A percentile compares a stretch with the other conserved stretches of the same genome.
phyloP scores from a whole-genome alignment of 1,140 invertebrate species.

The Mercenaria mercenaria region DNA sequence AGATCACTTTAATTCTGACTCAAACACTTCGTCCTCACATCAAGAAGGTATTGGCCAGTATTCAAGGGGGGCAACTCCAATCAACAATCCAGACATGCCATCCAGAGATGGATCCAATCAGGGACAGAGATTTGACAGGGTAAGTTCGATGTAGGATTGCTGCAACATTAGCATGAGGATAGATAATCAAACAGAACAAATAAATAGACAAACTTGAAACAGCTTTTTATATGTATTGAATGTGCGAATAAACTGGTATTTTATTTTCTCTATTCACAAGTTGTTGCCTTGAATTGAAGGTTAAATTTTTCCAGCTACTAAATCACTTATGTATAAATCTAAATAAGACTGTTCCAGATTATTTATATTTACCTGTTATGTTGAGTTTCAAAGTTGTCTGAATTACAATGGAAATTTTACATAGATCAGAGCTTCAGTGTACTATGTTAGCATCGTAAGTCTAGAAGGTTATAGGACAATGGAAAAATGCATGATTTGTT shows the following conservation, averaged over 20 bases:
- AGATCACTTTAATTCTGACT: constrained; percentile 65
- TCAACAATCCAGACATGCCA: constrained; percentile 51
- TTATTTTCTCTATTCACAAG: too few species aligned
- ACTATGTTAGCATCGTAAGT: too few species aligned
- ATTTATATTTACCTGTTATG: too few species aligned
- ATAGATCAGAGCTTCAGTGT: too few species aligned
- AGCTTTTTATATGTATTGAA: too few species aligned
- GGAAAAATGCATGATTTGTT: too few species aligned
- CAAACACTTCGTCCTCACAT: constrained; percentile 66
- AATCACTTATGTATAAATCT: too few species aligned
- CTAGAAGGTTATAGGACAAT: too few species aligned
- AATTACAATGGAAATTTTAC: too few species aligned
- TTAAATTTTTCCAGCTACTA: background rate
- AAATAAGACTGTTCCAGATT: too few species aligned
- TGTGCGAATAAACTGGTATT: too few species aligned
- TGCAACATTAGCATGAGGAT: background rate
- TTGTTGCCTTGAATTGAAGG: background rate
- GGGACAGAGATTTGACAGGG: constrained; percentile 53
- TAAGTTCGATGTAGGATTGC: constrained; percentile 8
- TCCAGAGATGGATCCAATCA: constrained; percentile 1
- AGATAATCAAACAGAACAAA: background rate
- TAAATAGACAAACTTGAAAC: constrained; percentile 1
- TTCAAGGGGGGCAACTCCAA: constrained; percentile 77
- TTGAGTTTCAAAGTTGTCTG: too few species aligned
- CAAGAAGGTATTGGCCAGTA: constrained; percentile 41